phyloP scores from a whole-genome alignment of 2,113 vertebrate species.

The Turdus rufiventris region DNA sequence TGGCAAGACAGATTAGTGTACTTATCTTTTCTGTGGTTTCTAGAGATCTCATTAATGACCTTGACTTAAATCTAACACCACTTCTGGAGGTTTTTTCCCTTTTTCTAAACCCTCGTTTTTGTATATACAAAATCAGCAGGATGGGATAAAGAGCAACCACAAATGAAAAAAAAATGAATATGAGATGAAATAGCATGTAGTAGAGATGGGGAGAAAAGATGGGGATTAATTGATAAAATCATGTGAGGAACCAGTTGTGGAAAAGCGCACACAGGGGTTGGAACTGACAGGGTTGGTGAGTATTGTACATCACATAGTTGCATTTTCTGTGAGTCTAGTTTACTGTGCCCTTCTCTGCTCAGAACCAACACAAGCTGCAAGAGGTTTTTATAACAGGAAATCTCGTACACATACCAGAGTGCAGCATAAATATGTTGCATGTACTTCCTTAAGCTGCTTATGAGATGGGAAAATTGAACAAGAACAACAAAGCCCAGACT shows the following conservation, averaged over 20 bases:
- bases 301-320: neutral
- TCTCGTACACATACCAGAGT: neutral
- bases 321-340: neutral
- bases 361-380: neutral
- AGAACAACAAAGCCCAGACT: neutral
- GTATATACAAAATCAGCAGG: neutral
- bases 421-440: neutral
- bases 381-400: neutral
- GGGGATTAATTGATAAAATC: neutral
- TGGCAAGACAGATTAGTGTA: slow-evolving; percentile 20
- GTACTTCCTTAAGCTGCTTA: neutral
- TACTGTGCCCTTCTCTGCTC: neutral
- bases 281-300: neutral
- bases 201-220: neutral
- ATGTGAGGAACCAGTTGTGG: neutral
- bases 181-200: neutral
- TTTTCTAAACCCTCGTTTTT: neutral
- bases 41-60: neutral
- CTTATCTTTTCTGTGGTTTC: slow-evolving; percentile 33
- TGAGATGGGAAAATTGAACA: neutral
- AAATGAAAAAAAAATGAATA: neutral
- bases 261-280: neutral
- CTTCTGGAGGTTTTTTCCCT: neutral
- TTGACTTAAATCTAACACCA: slow-evolving; percentile 7
- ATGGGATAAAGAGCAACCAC: neutral